Evolutionary conservation across 2,113 vertebrate species (phyloP), one percentile per base, ranked within the genome.

Genomic region (Archilochus colubris): DNA sequence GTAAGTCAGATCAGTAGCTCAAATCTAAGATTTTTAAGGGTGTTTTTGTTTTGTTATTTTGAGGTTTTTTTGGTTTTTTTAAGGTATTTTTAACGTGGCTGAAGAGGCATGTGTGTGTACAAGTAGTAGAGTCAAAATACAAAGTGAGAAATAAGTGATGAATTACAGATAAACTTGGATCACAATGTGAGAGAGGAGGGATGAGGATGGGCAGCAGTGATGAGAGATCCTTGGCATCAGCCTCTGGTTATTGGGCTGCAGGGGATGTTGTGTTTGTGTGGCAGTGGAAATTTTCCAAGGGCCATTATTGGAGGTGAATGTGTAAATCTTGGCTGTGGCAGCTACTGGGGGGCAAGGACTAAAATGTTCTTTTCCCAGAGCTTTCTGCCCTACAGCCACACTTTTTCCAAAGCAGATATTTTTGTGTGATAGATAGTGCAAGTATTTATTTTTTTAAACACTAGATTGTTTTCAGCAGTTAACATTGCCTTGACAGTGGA

Each of bases 291-390:
- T n/a, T 61, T 83, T 95, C 82, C 76, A 91, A 72, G 12, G 57
- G 40, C 69, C 76, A 3, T 88, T 86, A 44, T 54, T 70, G 79
- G 62, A 91, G 80, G 93, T 80, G 66, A 88, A 93, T 90, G 80
- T 94, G 36, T 28, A 83, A 50, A 48, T 59, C 79, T 81, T 83
- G 82, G 64, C 85, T 61, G 38, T 63, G 48, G 79, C 68, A 80
- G 61, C 89, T 82, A 54, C 8, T 38, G 15, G 54, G 38, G 40
- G 66, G 50, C 36, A 62, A 91, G 72, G 61, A 78, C 64, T 86
- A 68, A 67, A 64, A 27, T n/a, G 64, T 70, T 11, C 14, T 88
- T 95, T 73, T 93, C 84, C 81, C 62, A 87, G 79, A 89, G 72
- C 48, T 88, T 63, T 89, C 63, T 91, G 33, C 30, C 48, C 43